Evolutionary conservation across 2,888 invertebrate genomes (phyloP), one percentile per base, ranked within the genome.

Genomic region (Muscina levida): DNA sequence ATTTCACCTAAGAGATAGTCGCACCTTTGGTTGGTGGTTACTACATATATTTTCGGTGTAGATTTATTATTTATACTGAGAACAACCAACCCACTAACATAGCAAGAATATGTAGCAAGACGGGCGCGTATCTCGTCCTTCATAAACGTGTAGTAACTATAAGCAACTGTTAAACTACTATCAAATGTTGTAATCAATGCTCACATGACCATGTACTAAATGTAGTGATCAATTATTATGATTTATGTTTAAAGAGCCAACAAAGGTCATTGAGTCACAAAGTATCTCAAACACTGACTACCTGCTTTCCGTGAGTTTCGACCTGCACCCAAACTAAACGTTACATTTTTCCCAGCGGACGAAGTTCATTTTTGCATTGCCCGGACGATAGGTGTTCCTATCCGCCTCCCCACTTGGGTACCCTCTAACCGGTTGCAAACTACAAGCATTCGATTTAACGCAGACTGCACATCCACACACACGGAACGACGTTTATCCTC

Each of bases 211-310:
- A 19, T 39, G 22, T 42, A 22, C 62, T 19, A 42, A 59, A 59
- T 39, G 22, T 39, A 62, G 39, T 67, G 59, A 81, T 81, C 67
- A 77, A 74, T 81, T 81, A 62, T 26, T 22, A 13, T 81, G 81
- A 81, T 81, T 81, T 81, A 77, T 77, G 72, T n/a, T 31, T 17
- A 26, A 67, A 81, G 71, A 46, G 56, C 42, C 67, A 81, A 77
- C 62, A 77, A 77, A 71, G 62, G n/a, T 66, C 42, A 68, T 48
- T n/a, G 44, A 10, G 11, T 59, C 39, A 53, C 19, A 59, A 67
- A 70, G 48, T 53, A 19, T 59, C 71, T 17, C 15, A 31, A 77
- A 68, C 15, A 22, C 4, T 39, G 37, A 48, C 31, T 31, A 31
- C 31, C 31, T 31, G 8, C 31, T 5, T 3, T 8, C 8, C 31